These are phyloP conservation scores for Ageneiosus marmoratus DNA, from an alignment of 2,113 vertebrate species.

Conservation along the genomic window DNA sequence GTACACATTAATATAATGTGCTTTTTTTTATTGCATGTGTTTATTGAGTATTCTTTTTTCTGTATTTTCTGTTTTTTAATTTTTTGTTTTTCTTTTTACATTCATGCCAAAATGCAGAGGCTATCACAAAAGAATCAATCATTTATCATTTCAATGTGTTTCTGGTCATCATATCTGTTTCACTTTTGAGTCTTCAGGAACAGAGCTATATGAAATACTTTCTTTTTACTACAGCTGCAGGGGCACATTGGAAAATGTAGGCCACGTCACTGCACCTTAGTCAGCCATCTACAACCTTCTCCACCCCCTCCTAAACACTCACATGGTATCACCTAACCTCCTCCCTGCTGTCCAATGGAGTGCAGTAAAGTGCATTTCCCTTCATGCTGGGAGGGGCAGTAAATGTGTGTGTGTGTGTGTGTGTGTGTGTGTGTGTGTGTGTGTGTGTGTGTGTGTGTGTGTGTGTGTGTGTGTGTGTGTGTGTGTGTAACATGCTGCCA, in stretches of 20 bases:
- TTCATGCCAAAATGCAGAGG: no score
- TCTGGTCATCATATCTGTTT: background rate
- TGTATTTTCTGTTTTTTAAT: no score
- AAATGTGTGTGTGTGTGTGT: constrained; percentile 30
- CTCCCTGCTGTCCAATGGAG: constrained; percentile 27
- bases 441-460: constrained; percentile 33
- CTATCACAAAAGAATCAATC: background rate
- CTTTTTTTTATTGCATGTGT: background rate
- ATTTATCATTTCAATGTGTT: background rate
- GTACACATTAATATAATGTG: background rate
- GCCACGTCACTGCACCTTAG: constrained; percentile 48
- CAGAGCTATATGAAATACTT: constrained; percentile 35
- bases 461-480: constrained; percentile 29
- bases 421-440: constrained; percentile 37
- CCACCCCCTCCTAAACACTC: constrained; percentile 33
- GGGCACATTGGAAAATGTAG: constrained; percentile 52
- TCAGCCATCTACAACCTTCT: constrained; percentile 33
- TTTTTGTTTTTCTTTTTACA: background rate
- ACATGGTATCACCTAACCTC: constrained; percentile 35
- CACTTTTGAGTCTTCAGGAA: background rate
- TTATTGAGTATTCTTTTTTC: background rate
- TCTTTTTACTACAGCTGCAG: constrained; percentile 48
- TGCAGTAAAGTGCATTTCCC: constrained; percentile 37
- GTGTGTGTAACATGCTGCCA: constrained; percentile 24
- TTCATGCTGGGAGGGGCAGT: constrained; percentile 26